Conservation (phyloP, 2,797 vertebrate species). For the Silurus lanzhouensis region DNA sequence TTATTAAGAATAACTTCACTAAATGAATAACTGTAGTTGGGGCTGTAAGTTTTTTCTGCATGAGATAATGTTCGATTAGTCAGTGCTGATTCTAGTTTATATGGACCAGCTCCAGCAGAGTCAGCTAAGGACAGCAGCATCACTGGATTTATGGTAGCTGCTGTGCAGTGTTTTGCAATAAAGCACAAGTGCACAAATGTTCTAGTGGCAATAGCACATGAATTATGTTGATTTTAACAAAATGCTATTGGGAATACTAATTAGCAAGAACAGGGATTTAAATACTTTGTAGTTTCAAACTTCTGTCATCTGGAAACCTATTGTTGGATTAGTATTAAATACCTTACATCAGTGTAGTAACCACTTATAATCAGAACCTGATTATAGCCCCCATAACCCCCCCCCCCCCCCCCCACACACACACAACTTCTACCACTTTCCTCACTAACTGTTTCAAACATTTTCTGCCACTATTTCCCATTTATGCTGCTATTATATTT, state of each 20-base stretch:
- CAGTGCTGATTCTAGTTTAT: slow-evolving; percentile 33
- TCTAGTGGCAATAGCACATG: background rate
- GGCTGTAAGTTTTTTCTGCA: slow-evolving; percentile 37
- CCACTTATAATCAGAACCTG: too few species aligned
- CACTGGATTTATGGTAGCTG: slow-evolving; percentile 6
- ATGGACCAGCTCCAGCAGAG: slow-evolving; percentile 10
- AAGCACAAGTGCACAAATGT: slow-evolving; percentile 25
- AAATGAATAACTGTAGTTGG: slow-evolving; percentile 17
- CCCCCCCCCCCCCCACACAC: too few species aligned
- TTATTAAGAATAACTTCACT: background rate
- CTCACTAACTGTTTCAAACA: background rate
- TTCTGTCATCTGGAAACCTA: background rate
- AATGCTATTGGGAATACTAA: slow-evolving; percentile 24
- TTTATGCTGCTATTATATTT: background rate
- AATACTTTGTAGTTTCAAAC: too few species aligned
- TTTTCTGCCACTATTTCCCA: background rate
- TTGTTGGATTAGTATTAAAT: background rate
- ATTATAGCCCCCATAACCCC: background rate
- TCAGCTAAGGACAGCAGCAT: slow-evolving; percentile 23
- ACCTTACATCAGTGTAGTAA: background rate
- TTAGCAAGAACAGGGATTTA: background rate
- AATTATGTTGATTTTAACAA: slow-evolving; percentile 30
- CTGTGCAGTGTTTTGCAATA: background rate
- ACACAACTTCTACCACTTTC: background rate
- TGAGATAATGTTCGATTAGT: slow-evolving; percentile 45